Percentiles rank a stretch among this genome's conserved stretches.
Conservation (phyloP, 1,140 invertebrate genomes). For the Physella acuta region DNA sequence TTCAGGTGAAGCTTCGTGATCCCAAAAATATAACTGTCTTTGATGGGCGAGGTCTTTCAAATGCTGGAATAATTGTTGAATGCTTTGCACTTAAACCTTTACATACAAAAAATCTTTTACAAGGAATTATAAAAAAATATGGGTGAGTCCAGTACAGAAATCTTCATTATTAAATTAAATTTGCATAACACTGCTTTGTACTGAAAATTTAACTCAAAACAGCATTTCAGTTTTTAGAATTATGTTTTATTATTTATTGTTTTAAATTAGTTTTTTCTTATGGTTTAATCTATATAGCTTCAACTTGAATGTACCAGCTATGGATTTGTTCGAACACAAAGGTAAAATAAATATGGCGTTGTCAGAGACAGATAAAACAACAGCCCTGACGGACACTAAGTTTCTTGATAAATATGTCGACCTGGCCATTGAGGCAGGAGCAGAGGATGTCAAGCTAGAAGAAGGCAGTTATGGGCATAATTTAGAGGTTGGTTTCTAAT, state of each 20-base stretch:
- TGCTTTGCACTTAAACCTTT: slow-evolving; percentile 17
- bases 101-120: slow-evolving; percentile 15
- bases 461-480: slow-evolving; percentile 17
- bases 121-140: slow-evolving; percentile 20
- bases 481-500: slow-evolving; percentile 22
- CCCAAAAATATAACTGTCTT: slow-evolving; percentile 9
- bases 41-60: slow-evolving; percentile 16
- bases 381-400: not conserved
- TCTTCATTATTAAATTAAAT: not conserved
- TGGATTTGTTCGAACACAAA: slow-evolving; percentile 22
- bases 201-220: not conserved
- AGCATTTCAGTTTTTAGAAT: not conserved
- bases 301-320: slow-evolving; percentile 9
- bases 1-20: slow-evolving; percentile 18
- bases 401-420: slow-evolving; percentile 23
- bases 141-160: not conserved
- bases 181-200: not conserved
- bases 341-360: slow-evolving; percentile 10
- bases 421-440: slow-evolving; percentile 13
- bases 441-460: slow-evolving; percentile 19
- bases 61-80: slow-evolving; percentile 16
- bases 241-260: not conserved
- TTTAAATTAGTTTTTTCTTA: not conserved
- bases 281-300: slow-evolving; percentile 9
- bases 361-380: not conserved